These are phyloP conservation scores for Lampris megalopsis DNA, from an alignment of 2,113 vertebrate genomes.

Conservation along the genomic window DNA sequence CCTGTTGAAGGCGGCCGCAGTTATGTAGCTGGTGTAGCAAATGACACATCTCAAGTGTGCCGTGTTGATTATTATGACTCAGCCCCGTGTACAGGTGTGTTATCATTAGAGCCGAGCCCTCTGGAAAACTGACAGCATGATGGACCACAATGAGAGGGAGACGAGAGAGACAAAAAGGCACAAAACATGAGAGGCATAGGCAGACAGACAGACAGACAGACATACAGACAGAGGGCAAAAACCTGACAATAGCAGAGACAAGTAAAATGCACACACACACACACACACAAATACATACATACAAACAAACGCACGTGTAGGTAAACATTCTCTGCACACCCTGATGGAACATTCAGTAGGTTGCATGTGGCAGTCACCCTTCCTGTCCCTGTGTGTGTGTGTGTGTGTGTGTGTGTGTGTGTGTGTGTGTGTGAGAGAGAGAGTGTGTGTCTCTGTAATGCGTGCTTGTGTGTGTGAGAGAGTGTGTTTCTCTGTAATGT, in stretches of 20 bases:
- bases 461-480: too few relatives aligned
- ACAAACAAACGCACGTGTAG: conserved; percentile 29
- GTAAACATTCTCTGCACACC: conserved; percentile 15
- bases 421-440: not conserved
- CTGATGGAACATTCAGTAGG: conserved; percentile 58
- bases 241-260: not conserved
- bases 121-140: conserved; percentile 47
- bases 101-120: conserved; percentile 74
- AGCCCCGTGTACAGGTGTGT: conserved; percentile 36
- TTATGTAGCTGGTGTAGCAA: conserved; percentile 50
- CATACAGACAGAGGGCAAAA: conserved; percentile 19
- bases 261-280: conserved; percentile 24
- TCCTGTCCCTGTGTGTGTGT: conserved; percentile 11
- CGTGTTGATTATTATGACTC: conserved; percentile 70
- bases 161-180: conserved; percentile 9
- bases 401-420: conserved; percentile 2
- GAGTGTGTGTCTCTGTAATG: conserved; percentile 31
- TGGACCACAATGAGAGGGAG: conserved; percentile 46
- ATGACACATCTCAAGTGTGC: conserved; percentile 48
- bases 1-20: conserved; percentile 48
- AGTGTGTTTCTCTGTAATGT: too few relatives aligned
- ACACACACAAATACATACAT: conserved; percentile 39
- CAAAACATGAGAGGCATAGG: not conserved
- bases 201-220: conserved; percentile 38
- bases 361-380: conserved; percentile 37